Conservation (phyloP, 1,140 invertebrate species). For the Macrosteles quadrilineatus region DNA sequence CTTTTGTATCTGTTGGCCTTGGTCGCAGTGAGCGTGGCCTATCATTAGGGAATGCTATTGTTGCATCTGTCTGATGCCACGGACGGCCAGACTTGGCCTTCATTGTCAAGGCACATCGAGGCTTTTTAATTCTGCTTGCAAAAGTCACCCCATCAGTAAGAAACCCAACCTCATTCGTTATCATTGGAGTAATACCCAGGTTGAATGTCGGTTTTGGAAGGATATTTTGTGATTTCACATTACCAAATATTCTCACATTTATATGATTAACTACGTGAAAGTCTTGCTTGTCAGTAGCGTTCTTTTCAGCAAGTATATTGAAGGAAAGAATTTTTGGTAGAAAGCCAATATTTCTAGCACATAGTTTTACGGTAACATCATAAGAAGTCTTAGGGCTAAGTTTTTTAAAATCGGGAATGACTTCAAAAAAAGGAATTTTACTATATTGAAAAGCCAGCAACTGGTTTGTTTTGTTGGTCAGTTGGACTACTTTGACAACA, state of each 20-base stretch:
- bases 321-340: not conserved
- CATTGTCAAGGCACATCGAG: not conserved
- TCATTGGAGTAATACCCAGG: not conserved
- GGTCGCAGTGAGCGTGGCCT: not conserved
- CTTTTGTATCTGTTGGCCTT: not conserved
- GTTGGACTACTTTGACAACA: no score
- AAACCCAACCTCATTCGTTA: slow-evolving; percentile 14
- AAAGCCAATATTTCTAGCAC: not conserved
- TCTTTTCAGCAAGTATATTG: not conserved
- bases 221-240: not conserved
- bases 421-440: no score
- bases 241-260: not conserved
- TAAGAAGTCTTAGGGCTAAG: no score
- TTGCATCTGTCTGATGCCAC: slow-evolving; percentile 2
- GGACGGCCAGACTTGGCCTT: not conserved
- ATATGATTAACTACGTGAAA: not conserved
- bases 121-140: not conserved
- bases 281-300: not conserved
- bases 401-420: no score
- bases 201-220: not conserved
- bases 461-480: no score
- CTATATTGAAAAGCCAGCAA: no score
- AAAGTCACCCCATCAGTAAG: not conserved
- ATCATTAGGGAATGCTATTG: slow-evolving; percentile 20
- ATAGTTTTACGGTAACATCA: no score